Evolutionary conservation across 2,113 vertebrate genomes (phyloP).

Genomic region (Gallinago undulata): DNA sequence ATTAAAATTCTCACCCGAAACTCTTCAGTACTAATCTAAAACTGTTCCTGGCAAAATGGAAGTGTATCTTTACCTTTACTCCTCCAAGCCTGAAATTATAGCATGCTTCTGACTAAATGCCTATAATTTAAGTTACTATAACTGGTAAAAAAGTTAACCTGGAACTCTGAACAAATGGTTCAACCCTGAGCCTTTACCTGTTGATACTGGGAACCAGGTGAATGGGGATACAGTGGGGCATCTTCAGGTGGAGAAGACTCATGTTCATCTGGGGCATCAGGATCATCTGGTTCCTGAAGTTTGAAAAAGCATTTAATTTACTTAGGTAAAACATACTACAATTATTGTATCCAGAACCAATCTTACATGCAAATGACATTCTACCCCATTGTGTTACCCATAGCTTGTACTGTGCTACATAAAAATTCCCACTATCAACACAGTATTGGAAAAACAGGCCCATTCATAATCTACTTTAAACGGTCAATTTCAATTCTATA

Average conservation of each 20-base stretch:
- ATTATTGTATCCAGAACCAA: not conserved
- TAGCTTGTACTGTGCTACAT: not conserved
- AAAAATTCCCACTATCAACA: not conserved
- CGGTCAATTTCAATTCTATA: not conserved
- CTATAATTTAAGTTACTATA: not conserved
- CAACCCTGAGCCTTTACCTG: conserved; percentile 78
- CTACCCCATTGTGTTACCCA: not conserved
- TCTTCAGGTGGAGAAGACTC: conserved; percentile 98
- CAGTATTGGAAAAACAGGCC: not conserved
- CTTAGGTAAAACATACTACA: not conserved
- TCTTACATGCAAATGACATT: not conserved
- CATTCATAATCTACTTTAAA: not conserved
- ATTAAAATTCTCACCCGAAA: not conserved
- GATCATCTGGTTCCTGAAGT: conserved; percentile 94
- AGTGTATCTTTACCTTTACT: not conserved
- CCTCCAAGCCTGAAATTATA: not conserved
- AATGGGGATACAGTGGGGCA: conserved; percentile 94
- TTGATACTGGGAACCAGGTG: conserved; percentile 95
- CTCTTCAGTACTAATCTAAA: not conserved
- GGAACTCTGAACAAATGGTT: not conserved
- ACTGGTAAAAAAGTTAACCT: not conserved
- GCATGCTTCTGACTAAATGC: not conserved
- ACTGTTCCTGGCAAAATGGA: not conserved
- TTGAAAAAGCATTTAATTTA: not conserved
- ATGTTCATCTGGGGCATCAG: conserved; percentile 96